Base-by-base conservation (phyloP, 2,888 invertebrate genomes). In the Pachymerium ferrugineum region DNA sequence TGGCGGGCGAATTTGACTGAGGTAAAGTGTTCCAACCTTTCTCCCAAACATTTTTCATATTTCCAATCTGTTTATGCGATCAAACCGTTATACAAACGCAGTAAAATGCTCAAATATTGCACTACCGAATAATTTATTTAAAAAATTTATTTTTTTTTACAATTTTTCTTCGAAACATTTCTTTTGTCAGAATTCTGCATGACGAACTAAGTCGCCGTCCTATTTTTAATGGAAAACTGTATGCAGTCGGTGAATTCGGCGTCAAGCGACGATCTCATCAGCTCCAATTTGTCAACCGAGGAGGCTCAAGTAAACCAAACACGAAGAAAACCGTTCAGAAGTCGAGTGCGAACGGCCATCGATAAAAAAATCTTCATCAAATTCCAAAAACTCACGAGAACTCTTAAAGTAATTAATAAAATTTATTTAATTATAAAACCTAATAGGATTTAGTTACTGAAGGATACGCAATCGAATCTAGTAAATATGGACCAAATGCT, bases 1-100 rank as follows among this genome's bases (percentile, higher is more conserved):
- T 54, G 47, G 47, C 47, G 47, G 47, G 47, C 47, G 47, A 54
- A 54, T 54, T 54, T 54, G 47, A 54, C 47, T 54, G 47, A 54
- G 47, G 47, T 54, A 54, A 19, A 54, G 10, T 5, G 19, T 19
- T 54, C 47, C 16, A 16, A 4, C 16, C 12, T 5, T 4, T 38
- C 16, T 38, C 16, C 16, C 3, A 8, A 33, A 33, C 1, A 5
- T 38, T 38, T 10, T 10, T 3, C 38, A 38, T 16, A 16, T 38
- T 38, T 1, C 4, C 38, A 14, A 4, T 3, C 0, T 1, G 38
- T 38, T 12, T 16, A 38, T 8, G 3, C n/a, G n/a, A n/a, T n/a
- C n/a, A n/a, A n/a, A n/a, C n/a, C n/a, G n/a, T n/a, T n/a, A n/a
- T n/a, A n/a, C n/a, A n/a, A n/a, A n/a, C n/a, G n/a, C n/a, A n/a